Base-by-base conservation (phyloP, 1,140 invertebrate species). In the Pseudoatta argentina region DNA sequence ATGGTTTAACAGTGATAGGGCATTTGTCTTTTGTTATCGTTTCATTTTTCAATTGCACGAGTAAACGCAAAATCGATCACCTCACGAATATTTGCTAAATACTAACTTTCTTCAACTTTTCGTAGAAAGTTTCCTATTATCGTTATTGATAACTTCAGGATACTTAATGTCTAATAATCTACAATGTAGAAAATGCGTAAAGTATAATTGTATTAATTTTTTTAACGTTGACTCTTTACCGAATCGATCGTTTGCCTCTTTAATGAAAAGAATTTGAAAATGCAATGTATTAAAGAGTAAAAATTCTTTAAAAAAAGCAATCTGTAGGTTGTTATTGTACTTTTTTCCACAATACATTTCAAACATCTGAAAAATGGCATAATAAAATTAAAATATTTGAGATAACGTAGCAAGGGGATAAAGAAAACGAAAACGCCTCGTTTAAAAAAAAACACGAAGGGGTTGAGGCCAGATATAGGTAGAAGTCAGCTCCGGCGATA, bases 351-450 rank as follows among this genome's bases (percentile, higher is more conserved):
- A 39, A 3, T 55, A 53, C 27, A 12, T 79, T 67, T 24, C 10
- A 21, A 53, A 24, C 3, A 14, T 78, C 34, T 24, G 18, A 66
- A 18, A 30, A 10, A 44, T 39, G n/a, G 21, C 8, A 24, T 5
- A 24, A 53, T 34, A 24, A 44, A 44, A 39, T 66, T 53, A 53
- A 67, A 67, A 51, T 39, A 39, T 21, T 61, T 55, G 53, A 82
- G 78, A 82, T 82, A 71, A 30, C 66, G 12, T 16, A 18, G 53
- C 16, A n/a, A 61, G 18, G 21, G 57, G 67, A 72, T 82, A 48
- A 72, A 57, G 8, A 71, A 21, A 72, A 82, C 67, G 53, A 81
- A 59, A 81, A 59, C 18, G 27, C 16, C 53, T 48, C n/a, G 12
- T 48, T 72, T 39, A 27, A 82, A n/a, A 30, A 27, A 30, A 81